Evolutionary conservation across 2,113 vertebrate species (phyloP).

Genomic region (Podarcis muralis): DNA sequence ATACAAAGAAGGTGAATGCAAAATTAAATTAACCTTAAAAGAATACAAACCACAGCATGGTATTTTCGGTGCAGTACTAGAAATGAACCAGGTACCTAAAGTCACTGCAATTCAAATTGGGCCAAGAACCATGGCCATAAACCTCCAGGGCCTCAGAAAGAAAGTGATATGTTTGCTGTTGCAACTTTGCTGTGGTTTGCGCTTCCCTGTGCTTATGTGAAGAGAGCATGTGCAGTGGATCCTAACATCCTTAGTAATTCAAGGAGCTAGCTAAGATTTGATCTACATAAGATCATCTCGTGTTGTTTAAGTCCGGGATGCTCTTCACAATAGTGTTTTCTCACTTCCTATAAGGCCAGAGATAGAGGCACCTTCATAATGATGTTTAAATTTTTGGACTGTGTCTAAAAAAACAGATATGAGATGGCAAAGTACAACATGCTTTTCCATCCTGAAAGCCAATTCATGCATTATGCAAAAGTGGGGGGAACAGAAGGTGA

Average conservation of each 20-base stretch:
- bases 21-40: neutral
- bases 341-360: neutral
- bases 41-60: neutral
- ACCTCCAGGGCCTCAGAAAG: conserved; percentile 14
- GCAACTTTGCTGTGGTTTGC: conserved; percentile 4
- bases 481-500: too few relatives aligned
- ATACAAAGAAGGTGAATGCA: neutral
- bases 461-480: neutral
- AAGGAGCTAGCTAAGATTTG: neutral
- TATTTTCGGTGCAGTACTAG: neutral
- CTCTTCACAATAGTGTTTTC: neutral
- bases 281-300: neutral
- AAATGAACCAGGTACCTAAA: neutral
- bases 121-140: neutral
- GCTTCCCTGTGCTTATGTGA: neutral
- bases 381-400: neutral
- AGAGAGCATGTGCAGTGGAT: neutral
- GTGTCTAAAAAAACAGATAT: neutral
- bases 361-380: neutral
- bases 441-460: neutral
- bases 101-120: neutral
- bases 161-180: neutral
- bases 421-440: neutral
- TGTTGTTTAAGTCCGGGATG: neutral
- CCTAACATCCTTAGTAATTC: neutral